Evolutionary conservation across 2,888 invertebrate genomes (phyloP).

Genomic region (Platypus cylindrus): DNA sequence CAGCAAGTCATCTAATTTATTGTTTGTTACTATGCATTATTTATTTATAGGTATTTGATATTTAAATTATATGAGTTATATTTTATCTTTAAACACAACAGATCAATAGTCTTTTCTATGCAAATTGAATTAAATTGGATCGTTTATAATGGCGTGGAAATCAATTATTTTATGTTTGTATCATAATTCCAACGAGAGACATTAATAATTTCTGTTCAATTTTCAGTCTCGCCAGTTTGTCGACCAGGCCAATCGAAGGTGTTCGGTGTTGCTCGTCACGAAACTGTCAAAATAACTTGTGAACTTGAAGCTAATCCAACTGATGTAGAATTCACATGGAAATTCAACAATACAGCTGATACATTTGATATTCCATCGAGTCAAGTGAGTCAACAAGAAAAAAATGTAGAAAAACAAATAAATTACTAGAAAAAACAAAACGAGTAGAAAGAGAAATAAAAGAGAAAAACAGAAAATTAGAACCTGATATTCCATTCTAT

Average conservation of each 20-base stretch:
- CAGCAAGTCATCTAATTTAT: slow-evolving; percentile 12
- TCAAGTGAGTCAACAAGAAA: slow-evolving; percentile 11
- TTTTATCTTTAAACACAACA: too few species aligned
- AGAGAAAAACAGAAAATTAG: too few species aligned
- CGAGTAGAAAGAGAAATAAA: too few species aligned
- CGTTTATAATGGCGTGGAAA: slow-evolving; percentile 5
- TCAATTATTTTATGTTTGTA: slow-evolving; percentile 6
- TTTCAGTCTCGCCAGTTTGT: slow-evolving; percentile 58
- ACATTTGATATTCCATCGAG: slow-evolving; percentile 54
- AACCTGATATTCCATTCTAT: too few species aligned
- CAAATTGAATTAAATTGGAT: too few species aligned
- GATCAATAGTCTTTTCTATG: too few species aligned
- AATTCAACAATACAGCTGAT: slow-evolving; percentile 63
- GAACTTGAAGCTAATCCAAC: slow-evolving; percentile 63
- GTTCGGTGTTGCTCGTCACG: slow-evolving; percentile 61
- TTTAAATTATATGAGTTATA: slow-evolving; percentile 10
- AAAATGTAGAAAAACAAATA: too few species aligned
- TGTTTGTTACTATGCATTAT: slow-evolving; percentile 13
- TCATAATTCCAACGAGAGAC: too few species aligned
- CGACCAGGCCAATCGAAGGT: slow-evolving; percentile 53
- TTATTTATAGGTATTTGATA: slow-evolving; percentile 15
- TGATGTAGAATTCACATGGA: slow-evolving; percentile 57
- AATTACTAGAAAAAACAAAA: too few species aligned
- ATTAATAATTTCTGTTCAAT: too few species aligned
- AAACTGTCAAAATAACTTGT: slow-evolving; percentile 55